Conservation (phyloP, 2,888 invertebrate species). For the Sepiola atlantica region DNA sequence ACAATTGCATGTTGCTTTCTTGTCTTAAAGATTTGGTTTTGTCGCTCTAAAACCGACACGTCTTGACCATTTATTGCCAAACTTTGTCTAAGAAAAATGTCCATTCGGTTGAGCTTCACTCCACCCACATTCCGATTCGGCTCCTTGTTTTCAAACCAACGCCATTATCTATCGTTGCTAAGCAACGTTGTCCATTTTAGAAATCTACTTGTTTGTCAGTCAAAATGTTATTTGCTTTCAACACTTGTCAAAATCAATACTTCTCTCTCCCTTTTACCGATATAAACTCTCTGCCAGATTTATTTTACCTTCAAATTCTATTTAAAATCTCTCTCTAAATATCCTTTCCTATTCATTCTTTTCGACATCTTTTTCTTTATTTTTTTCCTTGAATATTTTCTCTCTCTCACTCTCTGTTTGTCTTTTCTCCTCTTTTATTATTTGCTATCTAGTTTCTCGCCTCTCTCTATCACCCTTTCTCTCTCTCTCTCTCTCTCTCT, state of each 20-base stretch:
- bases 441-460: neutral
- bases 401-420: neutral
- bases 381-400: neutral
- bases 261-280: neutral
- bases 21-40: neutral
- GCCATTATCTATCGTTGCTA: neutral
- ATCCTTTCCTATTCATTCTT: no score
- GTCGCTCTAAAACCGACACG: no score
- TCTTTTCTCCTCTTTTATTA: neutral
- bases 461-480: neutral
- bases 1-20: neutral
- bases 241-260: conserved; percentile 18
- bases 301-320: no score
- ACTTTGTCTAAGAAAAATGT: neutral
- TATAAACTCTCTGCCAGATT: no score
- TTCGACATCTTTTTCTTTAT: no score
- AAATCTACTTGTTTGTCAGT: neutral
- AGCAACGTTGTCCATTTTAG: neutral
- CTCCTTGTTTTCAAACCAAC: neutral
- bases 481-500: neutral
- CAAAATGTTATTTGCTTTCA: neutral
- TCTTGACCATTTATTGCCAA: neutral
- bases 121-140: neutral
- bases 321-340: no score
- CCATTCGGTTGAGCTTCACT: neutral